Conservation (phyloP, 1,140 invertebrate species). For the Aporrectodea caliginosa region DNA sequence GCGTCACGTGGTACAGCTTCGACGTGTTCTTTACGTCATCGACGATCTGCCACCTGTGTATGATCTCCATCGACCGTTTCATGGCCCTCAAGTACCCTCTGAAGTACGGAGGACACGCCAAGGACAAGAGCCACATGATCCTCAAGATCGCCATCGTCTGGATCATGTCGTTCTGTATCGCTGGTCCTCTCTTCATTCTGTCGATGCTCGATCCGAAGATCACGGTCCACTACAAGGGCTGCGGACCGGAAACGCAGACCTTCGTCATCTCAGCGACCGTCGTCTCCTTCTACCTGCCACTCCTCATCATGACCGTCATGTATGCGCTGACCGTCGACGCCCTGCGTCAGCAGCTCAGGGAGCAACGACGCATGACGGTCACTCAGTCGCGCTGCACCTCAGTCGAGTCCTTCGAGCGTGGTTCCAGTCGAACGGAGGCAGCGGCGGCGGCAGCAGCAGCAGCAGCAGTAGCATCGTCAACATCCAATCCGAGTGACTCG, state of each 20-base stretch:
- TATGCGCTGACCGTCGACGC: conserved; percentile 77
- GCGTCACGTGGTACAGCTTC: conserved; percentile 55
- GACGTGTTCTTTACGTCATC: conserved; percentile 85
- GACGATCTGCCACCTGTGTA: too few species aligned
- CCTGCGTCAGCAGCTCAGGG: conserved; percentile 29
- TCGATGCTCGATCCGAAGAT: conserved; percentile 61
- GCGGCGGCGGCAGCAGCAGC: too few species aligned
- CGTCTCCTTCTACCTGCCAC: conserved; percentile 85
- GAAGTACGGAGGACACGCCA: conserved; percentile 36
- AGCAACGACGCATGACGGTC: conserved; percentile 10
- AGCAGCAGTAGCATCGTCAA: conserved; percentile 8
- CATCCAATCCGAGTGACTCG: too few species aligned
- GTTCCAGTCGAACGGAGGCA: too few species aligned
- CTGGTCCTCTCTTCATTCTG: too few species aligned
- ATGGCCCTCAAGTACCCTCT: conserved; percentile 57
- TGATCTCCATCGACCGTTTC: conserved; percentile 71
- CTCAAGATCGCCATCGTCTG: conserved; percentile 81
- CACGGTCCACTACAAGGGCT: too few species aligned
- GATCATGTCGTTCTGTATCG: conserved; percentile 77
- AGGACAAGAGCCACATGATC: conserved; percentile 58
- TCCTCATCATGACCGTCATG: too few species aligned
- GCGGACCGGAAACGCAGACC: conserved; percentile 69
- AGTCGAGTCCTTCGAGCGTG: too few species aligned
- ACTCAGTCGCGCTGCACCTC: conserved; percentile 6
- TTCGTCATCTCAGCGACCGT: conserved; percentile 86